phyloP scores from a whole-genome alignment of 2,888 invertebrate species.

The Xanthorhoe spadicearia region DNA sequence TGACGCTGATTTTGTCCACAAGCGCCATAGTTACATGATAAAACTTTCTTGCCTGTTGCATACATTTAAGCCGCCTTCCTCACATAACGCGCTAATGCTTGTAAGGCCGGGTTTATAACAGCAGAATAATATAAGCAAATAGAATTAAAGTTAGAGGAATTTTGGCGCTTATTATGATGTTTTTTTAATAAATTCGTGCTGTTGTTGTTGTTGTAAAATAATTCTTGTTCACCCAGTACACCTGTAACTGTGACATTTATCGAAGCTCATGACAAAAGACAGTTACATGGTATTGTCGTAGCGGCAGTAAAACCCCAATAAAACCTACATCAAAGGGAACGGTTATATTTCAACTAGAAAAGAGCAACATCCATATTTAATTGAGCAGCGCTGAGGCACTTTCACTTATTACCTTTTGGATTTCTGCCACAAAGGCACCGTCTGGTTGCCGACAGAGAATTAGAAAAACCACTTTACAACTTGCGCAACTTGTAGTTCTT shows the following conservation, averaged over 20 bases:
- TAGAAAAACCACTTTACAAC: slow-evolving; percentile 10
- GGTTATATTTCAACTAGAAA: slow-evolving; percentile 58
- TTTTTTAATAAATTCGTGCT: too few species aligned
- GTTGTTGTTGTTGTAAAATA: too few species aligned
- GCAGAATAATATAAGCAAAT: too few species aligned
- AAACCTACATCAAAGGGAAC: slow-evolving; percentile 57
- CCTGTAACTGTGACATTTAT: slow-evolving; percentile 21
- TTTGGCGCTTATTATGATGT: too few species aligned
- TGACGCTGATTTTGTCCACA: too few species aligned
- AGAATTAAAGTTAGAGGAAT: too few species aligned
- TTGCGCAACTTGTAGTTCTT: neutral
- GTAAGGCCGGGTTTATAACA: neutral
- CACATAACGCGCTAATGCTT: slow-evolving; percentile 27
- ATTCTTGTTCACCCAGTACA: neutral
- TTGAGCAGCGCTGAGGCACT: slow-evolving; percentile 57
- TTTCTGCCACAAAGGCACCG: slow-evolving; percentile 37
- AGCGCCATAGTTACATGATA: too few species aligned
- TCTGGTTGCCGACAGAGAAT: slow-evolving; percentile 1
- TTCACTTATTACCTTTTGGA: slow-evolving; percentile 62
- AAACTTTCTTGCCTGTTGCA: too few species aligned
- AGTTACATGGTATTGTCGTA: slow-evolving; percentile 49
- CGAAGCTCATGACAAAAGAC: slow-evolving; percentile 27
- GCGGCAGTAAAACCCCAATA: slow-evolving; percentile 63
- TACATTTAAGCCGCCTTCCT: slow-evolving; percentile 30
- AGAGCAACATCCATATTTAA: slow-evolving; percentile 60